These are phyloP conservation scores for Scotopteryx bipunctaria DNA, from an alignment of 2,888 invertebrate genomes.

Conservation along the genomic window DNA sequence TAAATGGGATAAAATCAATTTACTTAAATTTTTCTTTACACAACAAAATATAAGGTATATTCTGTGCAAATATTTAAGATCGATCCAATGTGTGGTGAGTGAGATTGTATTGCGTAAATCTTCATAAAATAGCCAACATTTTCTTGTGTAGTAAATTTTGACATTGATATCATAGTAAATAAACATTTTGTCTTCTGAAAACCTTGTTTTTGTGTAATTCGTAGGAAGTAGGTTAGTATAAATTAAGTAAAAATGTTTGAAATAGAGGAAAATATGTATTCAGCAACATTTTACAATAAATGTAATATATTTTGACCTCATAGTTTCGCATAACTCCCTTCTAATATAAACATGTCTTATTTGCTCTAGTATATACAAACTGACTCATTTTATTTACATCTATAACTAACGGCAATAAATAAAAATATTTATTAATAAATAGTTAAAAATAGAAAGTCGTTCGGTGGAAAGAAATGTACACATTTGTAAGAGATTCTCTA, in stretches of 20 bases:
- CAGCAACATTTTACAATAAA: conserved; percentile 62
- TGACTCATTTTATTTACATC: conserved; percentile 63
- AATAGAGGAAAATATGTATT: conserved; percentile 51
- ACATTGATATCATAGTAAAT: conserved; percentile 10
- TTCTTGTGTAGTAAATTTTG: conserved; percentile 11
- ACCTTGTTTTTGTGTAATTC: not conserved
- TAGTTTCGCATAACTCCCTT: conserved; percentile 38
- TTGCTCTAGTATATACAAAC: conserved; percentile 68
- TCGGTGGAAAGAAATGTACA: conserved; percentile 70
- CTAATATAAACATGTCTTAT: conserved; percentile 42
- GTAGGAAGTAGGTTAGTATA: no score
- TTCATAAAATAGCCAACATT: conserved; percentile 2
- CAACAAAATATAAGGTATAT: not conserved
- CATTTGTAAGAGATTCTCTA: conserved; percentile 46
- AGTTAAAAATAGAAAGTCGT: conserved; percentile 47
- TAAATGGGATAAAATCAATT: conserved; percentile 12
- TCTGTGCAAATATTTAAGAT: conserved; percentile 15
- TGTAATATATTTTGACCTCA: conserved; percentile 57
- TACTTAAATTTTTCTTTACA: conserved; percentile 5
- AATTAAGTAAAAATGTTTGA: conserved; percentile 27
- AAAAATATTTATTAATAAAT: conserved; percentile 65
- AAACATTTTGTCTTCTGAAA: not conserved
- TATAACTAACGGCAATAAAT: conserved; percentile 67
- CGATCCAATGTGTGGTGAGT: no score
- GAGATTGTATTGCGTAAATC: not conserved